Base-by-base conservation (phyloP, 2,888 invertebrate genomes). In the Dastarcus helophoroides region DNA sequence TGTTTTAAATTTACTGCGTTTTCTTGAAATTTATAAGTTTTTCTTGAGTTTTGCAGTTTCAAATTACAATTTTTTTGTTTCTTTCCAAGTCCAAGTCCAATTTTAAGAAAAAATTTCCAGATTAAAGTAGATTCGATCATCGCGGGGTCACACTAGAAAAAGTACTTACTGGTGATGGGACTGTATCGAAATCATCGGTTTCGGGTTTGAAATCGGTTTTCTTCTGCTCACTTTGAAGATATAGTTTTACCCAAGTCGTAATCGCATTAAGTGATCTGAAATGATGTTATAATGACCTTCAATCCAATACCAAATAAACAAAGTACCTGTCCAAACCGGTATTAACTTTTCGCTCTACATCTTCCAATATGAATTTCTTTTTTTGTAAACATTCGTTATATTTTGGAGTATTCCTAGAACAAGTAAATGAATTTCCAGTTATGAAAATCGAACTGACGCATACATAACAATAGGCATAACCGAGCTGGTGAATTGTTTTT, bases 191-290 rank as follows among this genome's bases (percentile, higher is more conserved):
- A 23, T 82, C 77, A 53, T 86, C 84, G 1, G 79, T 79, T 50
- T 89, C 89, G 0, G 88, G 86, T 48, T 80, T 85, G 51, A 84
- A 97, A 62, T 97, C 97, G 0, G 82, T 83, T 60, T 93, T 94
- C 62, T 85, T 90, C 63, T 98, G 97, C 56, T 97, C 94, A 1
- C 76, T 76, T 58, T 88, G 84, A 11, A 98, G 67, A 48, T 91
- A 81, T 32, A 85, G 68, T 58, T 83, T 85, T 1, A 91, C 83
- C 88, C 93, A 97, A 27, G 86, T 83, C 36, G 86, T 77, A 13
- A 94, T 76, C 0, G 93, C 85, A 39, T 80, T 78, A 31, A 97
- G 69, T 2, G 90, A 82, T 30, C 86, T 57, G 28, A 25, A 33
- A 37, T 28, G 11, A 8, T 23, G 10, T 10, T 26, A 15, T 22